phyloP scores from a whole-genome alignment of 2,113 vertebrate genomes.

The Apus apus region DNA sequence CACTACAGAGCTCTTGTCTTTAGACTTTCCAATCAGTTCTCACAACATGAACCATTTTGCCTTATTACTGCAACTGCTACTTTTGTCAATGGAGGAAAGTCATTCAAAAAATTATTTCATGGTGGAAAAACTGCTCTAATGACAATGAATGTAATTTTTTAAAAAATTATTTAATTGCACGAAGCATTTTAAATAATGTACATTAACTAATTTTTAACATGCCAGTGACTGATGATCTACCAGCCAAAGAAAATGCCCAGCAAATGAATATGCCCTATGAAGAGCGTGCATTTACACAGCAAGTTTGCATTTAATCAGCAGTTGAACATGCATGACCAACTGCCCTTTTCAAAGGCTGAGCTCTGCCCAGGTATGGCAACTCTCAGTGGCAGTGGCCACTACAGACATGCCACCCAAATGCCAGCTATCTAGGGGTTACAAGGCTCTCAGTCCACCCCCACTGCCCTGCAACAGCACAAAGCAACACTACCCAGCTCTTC shows the following conservation, averaged over 20 bases:
- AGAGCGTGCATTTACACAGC: not conserved
- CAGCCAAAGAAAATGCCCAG: not conserved
- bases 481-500: not conserved
- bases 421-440: not conserved
- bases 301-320: not conserved
- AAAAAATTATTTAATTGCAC: not conserved
- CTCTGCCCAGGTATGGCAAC: not conserved
- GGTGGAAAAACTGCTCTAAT: not conserved
- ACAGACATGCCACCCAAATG: not conserved
- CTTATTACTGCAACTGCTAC: not conserved
- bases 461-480: not conserved
- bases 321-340: not conserved
- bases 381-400: not conserved
- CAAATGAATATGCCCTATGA: not conserved
- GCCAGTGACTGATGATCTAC: not conserved
- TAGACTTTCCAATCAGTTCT: not conserved
- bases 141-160: not conserved
- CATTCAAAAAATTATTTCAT: not conserved
- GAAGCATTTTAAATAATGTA: not conserved
- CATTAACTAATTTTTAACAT: constrained; percentile 7
- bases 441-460: not conserved
- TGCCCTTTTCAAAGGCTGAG: not conserved
- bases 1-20: not conserved
- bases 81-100: not conserved
- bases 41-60: not conserved